Evolutionary conservation across 2,113 vertebrate genomes (phyloP).

Genomic region (Dipodomys merriami): DNA sequence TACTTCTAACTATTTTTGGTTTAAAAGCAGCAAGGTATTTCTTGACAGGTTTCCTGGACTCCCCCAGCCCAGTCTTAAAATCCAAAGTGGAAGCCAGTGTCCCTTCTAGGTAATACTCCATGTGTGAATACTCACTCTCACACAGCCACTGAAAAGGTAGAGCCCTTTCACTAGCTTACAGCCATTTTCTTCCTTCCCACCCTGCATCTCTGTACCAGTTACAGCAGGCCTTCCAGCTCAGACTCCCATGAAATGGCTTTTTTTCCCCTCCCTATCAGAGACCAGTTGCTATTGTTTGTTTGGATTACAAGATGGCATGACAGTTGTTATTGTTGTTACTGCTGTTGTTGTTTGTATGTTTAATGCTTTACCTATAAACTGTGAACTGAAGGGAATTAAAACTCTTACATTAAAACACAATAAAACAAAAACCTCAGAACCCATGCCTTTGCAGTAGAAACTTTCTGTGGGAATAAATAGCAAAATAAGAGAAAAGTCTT

Average conservation of each 20-base stretch:
- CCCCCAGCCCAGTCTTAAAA: not conserved
- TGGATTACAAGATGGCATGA: too few species aligned
- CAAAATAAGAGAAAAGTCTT: not conserved
- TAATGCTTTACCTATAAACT: not conserved
- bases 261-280: not conserved
- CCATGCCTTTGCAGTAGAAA: not conserved
- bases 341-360: not conserved
- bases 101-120: not conserved
- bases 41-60: not conserved
- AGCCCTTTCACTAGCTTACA: not conserved
- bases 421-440: not conserved
- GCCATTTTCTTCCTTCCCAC: not conserved
- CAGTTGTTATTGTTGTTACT: too few species aligned
- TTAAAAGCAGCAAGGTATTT: not conserved
- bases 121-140: not conserved
- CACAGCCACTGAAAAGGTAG: not conserved
- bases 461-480: not conserved
- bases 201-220: rapidly evolving
- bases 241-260: not conserved
- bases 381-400: conserved; percentile 20
- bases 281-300: not conserved
- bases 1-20: not conserved
- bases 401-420: not conserved
- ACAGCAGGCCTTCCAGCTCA: not conserved
- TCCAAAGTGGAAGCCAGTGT: not conserved